A percentile compares a stretch with the other conserved stretches of the same genome.
These are phyloP conservation scores for Hydrolagus colliei DNA, from an alignment of 2,797 vertebrate genomes.

Conservation along the genomic window DNA sequence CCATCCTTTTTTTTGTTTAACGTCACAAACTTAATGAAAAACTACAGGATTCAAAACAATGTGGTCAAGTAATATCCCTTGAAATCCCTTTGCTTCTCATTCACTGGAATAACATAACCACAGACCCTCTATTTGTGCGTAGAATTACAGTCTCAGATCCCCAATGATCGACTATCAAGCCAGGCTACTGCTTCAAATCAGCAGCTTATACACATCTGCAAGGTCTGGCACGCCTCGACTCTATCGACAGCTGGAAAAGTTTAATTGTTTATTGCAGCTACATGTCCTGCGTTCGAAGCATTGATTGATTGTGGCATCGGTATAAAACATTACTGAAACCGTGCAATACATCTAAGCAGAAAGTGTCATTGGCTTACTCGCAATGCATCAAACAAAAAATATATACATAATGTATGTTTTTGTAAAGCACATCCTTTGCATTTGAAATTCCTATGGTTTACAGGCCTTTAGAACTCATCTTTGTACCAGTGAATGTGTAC, in stretches of 20 bases:
- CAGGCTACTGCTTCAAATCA: too few relatives aligned
- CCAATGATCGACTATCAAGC: background rate
- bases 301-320: background rate
- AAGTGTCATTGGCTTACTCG: background rate
- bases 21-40: background rate
- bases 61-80: background rate
- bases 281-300: background rate
- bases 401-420: too few relatives aligned
- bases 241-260: constrained; percentile 5
- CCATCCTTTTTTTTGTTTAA: too few relatives aligned
- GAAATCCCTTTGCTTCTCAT: background rate
- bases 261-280: constrained; percentile 1
- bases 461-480: too few relatives aligned
- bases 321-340: background rate
- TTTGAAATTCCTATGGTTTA: too few relatives aligned
- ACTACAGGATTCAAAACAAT: background rate
- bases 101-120: background rate
- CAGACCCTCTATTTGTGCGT: background rate
- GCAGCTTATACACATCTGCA: background rate
- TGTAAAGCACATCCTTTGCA: too few relatives aligned
- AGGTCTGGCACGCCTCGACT: background rate
- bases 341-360: background rate
- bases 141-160: background rate
- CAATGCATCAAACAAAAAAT: background rate
- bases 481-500: too few relatives aligned